phyloP scores from a whole-genome alignment of 2,113 vertebrate species.

The Strigops habroptila region DNA sequence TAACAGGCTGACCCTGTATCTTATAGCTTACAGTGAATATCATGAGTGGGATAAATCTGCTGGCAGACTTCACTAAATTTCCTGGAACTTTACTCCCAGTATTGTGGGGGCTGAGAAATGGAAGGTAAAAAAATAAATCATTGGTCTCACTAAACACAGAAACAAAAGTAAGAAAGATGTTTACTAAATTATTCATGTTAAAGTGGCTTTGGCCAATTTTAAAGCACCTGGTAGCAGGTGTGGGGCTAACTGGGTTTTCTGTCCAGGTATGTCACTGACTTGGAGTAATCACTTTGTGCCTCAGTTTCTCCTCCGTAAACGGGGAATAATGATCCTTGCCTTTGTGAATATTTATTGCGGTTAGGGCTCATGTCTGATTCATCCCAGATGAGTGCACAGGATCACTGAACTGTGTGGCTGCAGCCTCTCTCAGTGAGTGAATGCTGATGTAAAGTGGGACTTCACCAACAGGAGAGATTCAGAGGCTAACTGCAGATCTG shows the following conservation, averaged over 20 bases:
- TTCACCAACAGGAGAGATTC: neutral
- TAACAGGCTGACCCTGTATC: neutral
- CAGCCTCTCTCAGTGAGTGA: neutral
- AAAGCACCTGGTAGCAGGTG: conserved; percentile 2
- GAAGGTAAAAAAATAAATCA: neutral
- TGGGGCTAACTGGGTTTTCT: conserved; percentile 9
- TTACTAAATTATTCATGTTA: neutral
- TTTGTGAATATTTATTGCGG: conserved; percentile 27
- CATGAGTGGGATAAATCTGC: conserved; percentile 47
- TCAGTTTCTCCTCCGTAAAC: conserved; percentile 28
- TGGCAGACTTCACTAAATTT: conserved; percentile 53
- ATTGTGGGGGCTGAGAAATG: neutral
- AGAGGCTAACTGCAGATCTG: neutral
- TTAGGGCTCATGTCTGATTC: conserved; percentile 23
- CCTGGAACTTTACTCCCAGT: neutral
- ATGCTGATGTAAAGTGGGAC: neutral
- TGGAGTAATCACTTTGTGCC: conserved; percentile 58
- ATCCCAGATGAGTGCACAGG: neutral
- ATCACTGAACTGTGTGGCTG: neutral
- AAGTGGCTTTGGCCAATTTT: conserved; percentile 13
- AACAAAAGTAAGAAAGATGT: neutral
- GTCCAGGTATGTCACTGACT: neutral
- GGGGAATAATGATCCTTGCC: conserved; percentile 43
- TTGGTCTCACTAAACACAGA: neutral
- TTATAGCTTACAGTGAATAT: neutral